These are phyloP conservation scores for Coleophora deauratella DNA, from an alignment of 2,888 invertebrate genomes.

Conservation along the genomic window DNA sequence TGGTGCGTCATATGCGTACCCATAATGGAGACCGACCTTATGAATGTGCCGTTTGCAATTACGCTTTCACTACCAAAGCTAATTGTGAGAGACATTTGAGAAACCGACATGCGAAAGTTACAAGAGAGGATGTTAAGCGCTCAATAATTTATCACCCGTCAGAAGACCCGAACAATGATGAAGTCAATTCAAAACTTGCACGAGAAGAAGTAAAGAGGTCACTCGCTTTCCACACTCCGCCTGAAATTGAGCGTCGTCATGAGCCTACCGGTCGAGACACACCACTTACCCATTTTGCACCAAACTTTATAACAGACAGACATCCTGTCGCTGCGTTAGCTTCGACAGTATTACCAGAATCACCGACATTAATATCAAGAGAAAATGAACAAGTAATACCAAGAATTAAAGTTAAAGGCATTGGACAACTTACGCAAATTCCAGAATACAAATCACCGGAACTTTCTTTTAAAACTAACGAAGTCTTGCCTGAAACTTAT, in stretches of 20 bases:
- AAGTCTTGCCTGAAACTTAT: slow-evolving; percentile 46
- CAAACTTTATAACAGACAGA: slow-evolving; percentile 60
- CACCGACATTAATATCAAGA: slow-evolving; percentile 41
- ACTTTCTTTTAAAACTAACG: slow-evolving; percentile 42
- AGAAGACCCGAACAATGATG: slow-evolving; percentile 87
- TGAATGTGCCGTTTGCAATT: slow-evolving; percentile 95
- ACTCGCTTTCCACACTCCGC: slow-evolving; percentile 63
- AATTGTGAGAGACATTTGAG: slow-evolving; percentile 96
- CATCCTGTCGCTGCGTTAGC: slow-evolving; percentile 55
- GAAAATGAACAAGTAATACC: slow-evolving; percentile 55
- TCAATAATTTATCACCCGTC: slow-evolving; percentile 91
- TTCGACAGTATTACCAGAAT: slow-evolving; percentile 48
- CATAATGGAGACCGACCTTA: slow-evolving; percentile 97
- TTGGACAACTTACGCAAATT: slow-evolving; percentile 76
- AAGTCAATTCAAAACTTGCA: slow-evolving; percentile 72
- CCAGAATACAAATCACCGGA: slow-evolving; percentile 62
- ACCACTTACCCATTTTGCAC: slow-evolving; percentile 57
- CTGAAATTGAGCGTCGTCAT: slow-evolving; percentile 60
- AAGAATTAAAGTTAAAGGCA: slow-evolving; percentile 76
- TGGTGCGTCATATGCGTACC: slow-evolving; percentile 93
- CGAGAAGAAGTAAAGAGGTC: slow-evolving; percentile 73
- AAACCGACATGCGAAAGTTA: slow-evolving; percentile 90
- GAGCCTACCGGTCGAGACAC: slow-evolving; percentile 56
- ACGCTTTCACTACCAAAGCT: slow-evolving; percentile 97
- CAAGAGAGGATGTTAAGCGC: slow-evolving; percentile 90